phyloP scores from a whole-genome alignment of 2,113 vertebrate species.

The Malurus melanocephalus region DNA sequence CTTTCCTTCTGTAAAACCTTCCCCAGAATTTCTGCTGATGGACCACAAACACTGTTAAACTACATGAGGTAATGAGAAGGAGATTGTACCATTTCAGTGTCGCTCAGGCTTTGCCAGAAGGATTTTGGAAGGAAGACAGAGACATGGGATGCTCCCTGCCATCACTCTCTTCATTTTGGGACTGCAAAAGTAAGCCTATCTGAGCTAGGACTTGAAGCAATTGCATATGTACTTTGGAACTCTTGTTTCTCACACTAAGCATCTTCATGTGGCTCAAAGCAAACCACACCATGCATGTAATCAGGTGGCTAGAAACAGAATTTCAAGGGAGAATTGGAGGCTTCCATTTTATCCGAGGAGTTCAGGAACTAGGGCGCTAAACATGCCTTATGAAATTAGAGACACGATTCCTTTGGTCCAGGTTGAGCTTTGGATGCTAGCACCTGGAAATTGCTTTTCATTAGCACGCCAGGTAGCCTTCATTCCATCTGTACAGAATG shows the following conservation, averaged over 20 bases:
- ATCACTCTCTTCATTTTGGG: background rate
- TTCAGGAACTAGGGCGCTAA: background rate
- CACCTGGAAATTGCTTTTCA: background rate
- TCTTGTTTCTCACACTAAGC: background rate
- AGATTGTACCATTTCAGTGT: background rate
- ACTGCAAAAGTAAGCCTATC: background rate
- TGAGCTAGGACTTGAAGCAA: background rate
- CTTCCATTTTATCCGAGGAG: background rate
- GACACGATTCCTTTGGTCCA: background rate
- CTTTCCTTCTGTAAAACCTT: background rate
- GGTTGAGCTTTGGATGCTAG: background rate
- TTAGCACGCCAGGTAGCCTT: background rate
- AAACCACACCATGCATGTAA: fast-evolving
- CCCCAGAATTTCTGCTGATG: background rate
- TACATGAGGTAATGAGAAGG: background rate
- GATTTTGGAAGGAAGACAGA: background rate
- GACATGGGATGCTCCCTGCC: background rate
- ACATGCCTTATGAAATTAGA: background rate
- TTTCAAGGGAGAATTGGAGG: background rate
- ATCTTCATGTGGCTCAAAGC: background rate
- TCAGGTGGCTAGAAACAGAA: background rate
- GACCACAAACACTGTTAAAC: background rate
- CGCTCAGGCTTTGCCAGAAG: background rate
- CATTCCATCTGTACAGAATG: background rate
- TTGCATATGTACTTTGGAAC: fast-evolving